phyloP scores from a whole-genome alignment of 1,140 invertebrate genomes.

The Chrysopa pallens region DNA sequence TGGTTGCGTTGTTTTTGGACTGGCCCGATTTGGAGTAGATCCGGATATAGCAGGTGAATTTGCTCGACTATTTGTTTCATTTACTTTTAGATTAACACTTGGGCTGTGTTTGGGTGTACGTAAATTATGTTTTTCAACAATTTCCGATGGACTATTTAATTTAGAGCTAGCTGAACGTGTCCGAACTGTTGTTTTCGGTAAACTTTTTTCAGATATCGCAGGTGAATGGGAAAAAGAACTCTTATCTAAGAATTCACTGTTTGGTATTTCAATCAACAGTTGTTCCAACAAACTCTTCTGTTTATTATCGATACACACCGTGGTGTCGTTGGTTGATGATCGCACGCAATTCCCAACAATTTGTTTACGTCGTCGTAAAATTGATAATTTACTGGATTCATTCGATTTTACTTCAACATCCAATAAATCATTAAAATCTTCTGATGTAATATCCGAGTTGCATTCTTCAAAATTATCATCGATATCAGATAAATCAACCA shows the following conservation, averaged over 20 bases:
- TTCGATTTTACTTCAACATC: slow-evolving; percentile 2
- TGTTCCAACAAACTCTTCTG: slow-evolving; percentile 51
- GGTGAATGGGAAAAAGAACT: slow-evolving; percentile 28
- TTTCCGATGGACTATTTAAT: slow-evolving; percentile 39
- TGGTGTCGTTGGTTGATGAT: not conserved
- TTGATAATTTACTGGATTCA: slow-evolving; percentile 6
- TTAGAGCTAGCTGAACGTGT: slow-evolving; percentile 47
- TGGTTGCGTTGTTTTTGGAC: slow-evolving; percentile 15
- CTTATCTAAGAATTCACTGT: slow-evolving; percentile 32
- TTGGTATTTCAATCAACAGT: slow-evolving; percentile 58
- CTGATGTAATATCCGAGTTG: not conserved
- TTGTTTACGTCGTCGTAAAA: slow-evolving; percentile 1
- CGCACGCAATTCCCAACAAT: not conserved
- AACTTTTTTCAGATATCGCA: slow-evolving; percentile 20
- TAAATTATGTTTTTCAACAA: slow-evolving; percentile 26
- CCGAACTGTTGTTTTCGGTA: slow-evolving; percentile 26
- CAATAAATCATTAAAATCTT: not conserved
- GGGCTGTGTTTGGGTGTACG: slow-evolving; percentile 41
- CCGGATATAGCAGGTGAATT: slow-evolving; percentile 25
- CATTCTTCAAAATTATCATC: not conserved
- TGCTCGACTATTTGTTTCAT: slow-evolving; percentile 15
- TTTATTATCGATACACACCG: not conserved
- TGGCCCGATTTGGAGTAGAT: not conserved
- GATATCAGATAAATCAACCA: slow-evolving; percentile 5
- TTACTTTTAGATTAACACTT: slow-evolving; percentile 17